Evolutionary conservation across 2,888 invertebrate genomes (phyloP).

Genomic region (Acleris sparsana): DNA sequence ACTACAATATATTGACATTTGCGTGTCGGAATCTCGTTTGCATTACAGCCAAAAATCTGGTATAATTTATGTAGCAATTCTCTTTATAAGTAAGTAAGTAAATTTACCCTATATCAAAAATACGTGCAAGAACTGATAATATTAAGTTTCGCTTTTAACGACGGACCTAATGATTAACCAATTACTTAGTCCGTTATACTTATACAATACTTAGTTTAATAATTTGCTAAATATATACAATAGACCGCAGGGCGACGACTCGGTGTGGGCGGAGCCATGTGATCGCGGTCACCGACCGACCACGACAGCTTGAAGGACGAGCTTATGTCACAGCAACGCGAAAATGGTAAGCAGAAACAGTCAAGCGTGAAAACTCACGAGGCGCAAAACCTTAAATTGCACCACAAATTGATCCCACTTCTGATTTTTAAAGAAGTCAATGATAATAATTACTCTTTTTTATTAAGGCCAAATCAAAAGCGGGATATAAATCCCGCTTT

Average conservation of each 20-base stretch:
- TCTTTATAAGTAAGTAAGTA: no score
- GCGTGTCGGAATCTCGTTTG: no score
- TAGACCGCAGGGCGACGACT: conserved; percentile 11
- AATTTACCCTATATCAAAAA: no score
- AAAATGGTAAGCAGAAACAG: not conserved
- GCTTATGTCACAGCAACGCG: not conserved
- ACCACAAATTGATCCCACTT: not conserved
- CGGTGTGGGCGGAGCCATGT: conserved; percentile 19
- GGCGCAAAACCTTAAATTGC: not conserved
- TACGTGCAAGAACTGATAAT: no score
- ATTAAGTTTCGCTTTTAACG: no score
- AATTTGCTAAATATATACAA: not conserved
- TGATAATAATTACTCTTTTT: not conserved
- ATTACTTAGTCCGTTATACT: no score
- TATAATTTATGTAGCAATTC: no score
- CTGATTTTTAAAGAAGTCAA: not conserved
- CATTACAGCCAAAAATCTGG: no score
- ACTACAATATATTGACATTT: no score
- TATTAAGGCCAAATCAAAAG: no score
- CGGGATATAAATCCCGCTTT: no score
- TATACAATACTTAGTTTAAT: not conserved
- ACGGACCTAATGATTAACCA: no score
- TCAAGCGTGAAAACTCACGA: not conserved
- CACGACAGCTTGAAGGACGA: conserved; percentile 25
- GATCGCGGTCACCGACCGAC: conserved; percentile 16